Percentiles rank a stretch among this genome's conserved stretches.
These are phyloP conservation scores for Phytoseiulus persimilis DNA, from an alignment of 2,888 invertebrate genomes.

Conservation along the genomic window DNA sequence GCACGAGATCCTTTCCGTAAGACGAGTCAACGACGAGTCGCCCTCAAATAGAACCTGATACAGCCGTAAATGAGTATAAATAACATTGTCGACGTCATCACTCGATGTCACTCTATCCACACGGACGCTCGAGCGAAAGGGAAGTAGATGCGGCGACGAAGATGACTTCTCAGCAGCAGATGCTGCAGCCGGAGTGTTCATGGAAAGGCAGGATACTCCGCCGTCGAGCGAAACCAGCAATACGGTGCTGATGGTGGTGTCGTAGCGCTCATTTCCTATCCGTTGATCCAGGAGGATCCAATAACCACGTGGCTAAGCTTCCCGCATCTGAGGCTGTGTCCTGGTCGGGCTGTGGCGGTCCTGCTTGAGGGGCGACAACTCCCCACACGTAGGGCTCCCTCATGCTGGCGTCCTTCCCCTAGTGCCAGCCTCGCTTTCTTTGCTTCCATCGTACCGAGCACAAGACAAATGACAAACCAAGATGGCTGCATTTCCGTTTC, in stretches of 20 bases:
- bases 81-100: not conserved
- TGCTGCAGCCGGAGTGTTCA: not conserved
- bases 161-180: not conserved
- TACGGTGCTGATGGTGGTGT: not conserved
- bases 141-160: not conserved
- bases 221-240: not conserved
- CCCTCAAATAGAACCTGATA: not conserved
- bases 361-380: no score
- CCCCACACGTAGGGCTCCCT: no score
- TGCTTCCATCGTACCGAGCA: constrained; percentile 6
- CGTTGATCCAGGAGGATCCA: not conserved
- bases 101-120: not conserved
- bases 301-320: not conserved
- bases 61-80: not conserved
- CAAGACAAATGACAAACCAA: constrained; percentile 33
- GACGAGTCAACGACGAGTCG: no score
- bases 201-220: not conserved
- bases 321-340: not conserved
- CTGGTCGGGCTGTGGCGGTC: not conserved
- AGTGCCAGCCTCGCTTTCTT: not conserved
- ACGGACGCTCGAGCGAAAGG: not conserved
- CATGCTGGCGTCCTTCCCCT: not conserved
- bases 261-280: not conserved
- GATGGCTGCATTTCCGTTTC: constrained; percentile 37
- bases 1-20: no score